phyloP scores from a whole-genome alignment of 2,113 vertebrate species.

The Apodemus speciosus region DNA sequence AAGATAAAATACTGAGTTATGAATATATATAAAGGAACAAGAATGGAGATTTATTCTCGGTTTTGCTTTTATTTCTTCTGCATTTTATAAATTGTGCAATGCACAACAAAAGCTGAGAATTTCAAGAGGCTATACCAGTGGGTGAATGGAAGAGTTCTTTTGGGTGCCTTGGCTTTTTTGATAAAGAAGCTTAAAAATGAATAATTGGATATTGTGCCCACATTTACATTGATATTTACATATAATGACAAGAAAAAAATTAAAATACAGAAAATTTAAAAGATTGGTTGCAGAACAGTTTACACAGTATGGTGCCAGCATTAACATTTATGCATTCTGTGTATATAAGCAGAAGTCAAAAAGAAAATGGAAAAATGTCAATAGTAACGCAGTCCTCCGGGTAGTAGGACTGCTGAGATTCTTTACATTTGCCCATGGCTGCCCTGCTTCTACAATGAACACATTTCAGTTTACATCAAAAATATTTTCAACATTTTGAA shows the following conservation, averaged over 20 bases:
- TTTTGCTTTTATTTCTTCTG: not conserved
- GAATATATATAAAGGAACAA: not conserved
- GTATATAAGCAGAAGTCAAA: not conserved
- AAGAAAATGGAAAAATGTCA: not conserved
- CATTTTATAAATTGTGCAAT: not conserved
- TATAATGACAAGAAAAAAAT: constrained; percentile 12
- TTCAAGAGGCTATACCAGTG: not conserved
- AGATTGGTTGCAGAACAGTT: not conserved
- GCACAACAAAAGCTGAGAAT: not conserved
- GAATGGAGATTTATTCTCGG: not conserved
- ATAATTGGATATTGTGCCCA: not conserved
- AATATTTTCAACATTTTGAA: not conserved
- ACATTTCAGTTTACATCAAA: not conserved
- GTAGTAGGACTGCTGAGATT: not conserved
- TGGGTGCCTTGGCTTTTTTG: not conserved
- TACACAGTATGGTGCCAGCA: not conserved
- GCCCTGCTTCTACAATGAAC: not conserved
- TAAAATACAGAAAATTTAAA: constrained; percentile 7
- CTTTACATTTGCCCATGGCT: not conserved
- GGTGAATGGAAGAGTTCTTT: not conserved
- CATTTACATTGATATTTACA: constrained; percentile 13
- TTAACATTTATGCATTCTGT: not conserved
- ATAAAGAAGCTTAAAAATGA: not conserved
- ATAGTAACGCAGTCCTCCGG: not conserved
- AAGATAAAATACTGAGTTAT: not conserved